Evolutionary conservation across 2,113 vertebrate species (phyloP).

Genomic region (Hemibagrus wyckioides): DNA sequence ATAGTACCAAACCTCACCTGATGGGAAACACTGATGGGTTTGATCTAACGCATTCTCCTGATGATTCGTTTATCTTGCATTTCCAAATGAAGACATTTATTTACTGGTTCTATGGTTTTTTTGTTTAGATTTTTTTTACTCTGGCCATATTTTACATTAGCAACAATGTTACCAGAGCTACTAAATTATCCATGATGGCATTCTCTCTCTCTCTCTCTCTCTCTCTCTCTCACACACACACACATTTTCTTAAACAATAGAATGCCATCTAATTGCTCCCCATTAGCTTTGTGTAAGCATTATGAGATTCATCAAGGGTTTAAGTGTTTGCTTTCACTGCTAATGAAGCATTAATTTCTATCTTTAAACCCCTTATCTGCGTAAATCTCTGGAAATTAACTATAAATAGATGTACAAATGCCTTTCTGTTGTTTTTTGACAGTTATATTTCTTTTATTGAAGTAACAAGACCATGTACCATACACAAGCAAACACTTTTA

Average conservation of each 20-base stretch:
- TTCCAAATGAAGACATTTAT: constrained; percentile 28
- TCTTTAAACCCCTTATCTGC: background rate
- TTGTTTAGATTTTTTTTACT: background rate
- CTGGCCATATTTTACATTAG: background rate
- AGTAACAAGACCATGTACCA: background rate
- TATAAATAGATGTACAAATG: constrained; percentile 22
- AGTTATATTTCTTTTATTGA: background rate
- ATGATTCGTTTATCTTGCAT: constrained; percentile 37
- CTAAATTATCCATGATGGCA: constrained; percentile 8
- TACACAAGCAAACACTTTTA: background rate
- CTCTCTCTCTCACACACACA: background rate
- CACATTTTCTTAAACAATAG: background rate
- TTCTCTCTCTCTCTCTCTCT: no score
- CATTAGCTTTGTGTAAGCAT: background rate
- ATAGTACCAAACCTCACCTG: constrained; percentile 39
- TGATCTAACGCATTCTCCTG: constrained; percentile 27
- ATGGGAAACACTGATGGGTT: constrained; percentile 46
- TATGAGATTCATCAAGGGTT: background rate
- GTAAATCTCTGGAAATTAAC: background rate
- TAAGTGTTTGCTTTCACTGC: background rate
- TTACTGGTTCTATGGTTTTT: background rate
- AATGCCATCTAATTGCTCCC: background rate
- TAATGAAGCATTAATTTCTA: constrained; percentile 21
- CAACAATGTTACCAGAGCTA: constrained; percentile 4
- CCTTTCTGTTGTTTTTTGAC: background rate